Evolutionary conservation across 2,113 vertebrate genomes (phyloP), one percentile per base, ranked within the genome.

Genomic region (Corythornis cristatus): DNA sequence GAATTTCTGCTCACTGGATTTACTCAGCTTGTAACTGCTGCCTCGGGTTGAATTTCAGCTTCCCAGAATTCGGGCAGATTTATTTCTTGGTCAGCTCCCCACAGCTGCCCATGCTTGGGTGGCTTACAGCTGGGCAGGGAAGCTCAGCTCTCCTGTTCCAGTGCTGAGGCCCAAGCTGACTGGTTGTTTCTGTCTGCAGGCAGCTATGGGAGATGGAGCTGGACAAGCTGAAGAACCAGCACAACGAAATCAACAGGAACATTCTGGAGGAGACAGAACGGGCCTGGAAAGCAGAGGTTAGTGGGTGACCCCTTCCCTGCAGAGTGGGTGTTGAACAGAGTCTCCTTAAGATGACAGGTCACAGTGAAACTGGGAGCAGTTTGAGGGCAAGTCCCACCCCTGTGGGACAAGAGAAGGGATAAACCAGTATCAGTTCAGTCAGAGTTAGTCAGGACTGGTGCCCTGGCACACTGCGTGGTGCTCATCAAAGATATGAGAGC

Each of bases 201-300:
- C 96, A 98, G 91, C 97, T 97, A 3, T 98, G 98, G 98, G 98
- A 98, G 89, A 96, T 97, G 96, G 98, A 99, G 92, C 95, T 99
- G 71, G 97, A 98, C 40, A 98, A 97, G 88, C 96, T 99, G 92
- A 98, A 97, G 89, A 97, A 94, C 87, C 97, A 98, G 76, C 97
- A 98, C 82, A 97, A 98, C 3, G 98, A 98, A 80, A 97, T 98
- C 91, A 98, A 95, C 71, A 97, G 97, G 89, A 98, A 97, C 61
- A 97, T 98, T 21, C 93, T 98, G 4, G 97, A 98, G 89, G 98
- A 98, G 90, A 97, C 97, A 1, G 98, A 98, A 13, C 90, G 98
- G 43, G 98, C 97, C 78, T 97, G 97, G 97, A 98, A 97, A 35
- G 97, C 98, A 17, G 98, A 98, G 98, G 98, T 98, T 56, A 79